phyloP scores from a whole-genome alignment of 2,888 invertebrate genomes.

The Platerodrilus igneus region DNA sequence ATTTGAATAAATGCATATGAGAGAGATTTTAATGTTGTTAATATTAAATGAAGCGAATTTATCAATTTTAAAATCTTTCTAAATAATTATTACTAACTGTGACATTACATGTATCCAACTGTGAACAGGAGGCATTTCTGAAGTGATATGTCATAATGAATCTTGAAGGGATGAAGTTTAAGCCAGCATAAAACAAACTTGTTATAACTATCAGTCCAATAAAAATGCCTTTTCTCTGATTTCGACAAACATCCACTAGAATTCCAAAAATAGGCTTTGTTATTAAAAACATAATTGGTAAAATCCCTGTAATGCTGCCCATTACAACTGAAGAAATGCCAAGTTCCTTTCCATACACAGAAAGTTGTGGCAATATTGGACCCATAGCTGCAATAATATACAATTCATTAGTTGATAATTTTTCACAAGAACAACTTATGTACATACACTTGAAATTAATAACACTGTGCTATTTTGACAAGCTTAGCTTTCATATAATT shows the following conservation, averaged over 20 bases:
- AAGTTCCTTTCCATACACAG: constrained; percentile 72
- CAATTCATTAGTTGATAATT: constrained; percentile 10
- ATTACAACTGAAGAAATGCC: constrained; percentile 71
- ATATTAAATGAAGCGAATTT: too few relatives aligned
- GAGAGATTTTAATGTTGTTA: too few relatives aligned
- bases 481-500: background rate
- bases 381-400: constrained; percentile 62
- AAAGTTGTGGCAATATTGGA: constrained; percentile 72
- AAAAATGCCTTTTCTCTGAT: constrained; percentile 66
- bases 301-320: constrained; percentile 69
- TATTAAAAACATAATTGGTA: constrained; percentile 71
- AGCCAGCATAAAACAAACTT: constrained; percentile 62
- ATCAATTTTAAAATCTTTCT: too few relatives aligned
- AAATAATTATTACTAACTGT: constrained; percentile 45
- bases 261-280: constrained; percentile 75
- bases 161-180: constrained; percentile 60
- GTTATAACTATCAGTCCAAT: constrained; percentile 61
- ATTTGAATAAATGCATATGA: too few relatives aligned
- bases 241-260: constrained; percentile 67
- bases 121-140: constrained; percentile 27
- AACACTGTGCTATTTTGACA: too few relatives aligned
- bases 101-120: constrained; percentile 42
- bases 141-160: constrained; percentile 27
- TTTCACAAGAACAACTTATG: too few relatives aligned
- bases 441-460: too few relatives aligned